Base-by-base conservation (phyloP, 2,888 invertebrate genomes). In the Beris morrisii region DNA sequence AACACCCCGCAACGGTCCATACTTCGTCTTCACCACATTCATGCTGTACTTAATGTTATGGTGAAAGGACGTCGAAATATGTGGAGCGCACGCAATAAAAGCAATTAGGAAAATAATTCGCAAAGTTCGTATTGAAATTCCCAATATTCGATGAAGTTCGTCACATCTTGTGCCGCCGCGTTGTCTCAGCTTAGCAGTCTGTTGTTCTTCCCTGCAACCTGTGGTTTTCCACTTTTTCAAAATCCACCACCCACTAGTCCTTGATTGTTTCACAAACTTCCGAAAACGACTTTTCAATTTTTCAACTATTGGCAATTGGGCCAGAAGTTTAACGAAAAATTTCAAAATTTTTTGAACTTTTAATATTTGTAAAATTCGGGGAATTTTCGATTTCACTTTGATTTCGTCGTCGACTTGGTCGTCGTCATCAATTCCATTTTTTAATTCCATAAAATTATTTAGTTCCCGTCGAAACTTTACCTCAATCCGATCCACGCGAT, bases 1-100 rank as follows among this genome's bases (percentile, higher is more conserved):
- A 79, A 93, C 87, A 65, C 95, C 96, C 55, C 94, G 87, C 75
- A 96, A 82, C 69, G 90, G 88, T 44, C 95, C 96, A 84, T 95
- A 95, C 79, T 93, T 91, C 72, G 95, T 96, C 77, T 88, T 87
- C 72, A 95, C 91, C 70, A 93, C 87, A 73, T 91, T 86, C 70
- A 90, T 89, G 81, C 90, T 90, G 82, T 91, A 91, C 79, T 91
- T 91, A 81, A 77, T 69, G 73, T 78, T 78, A 65, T 76, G 73
- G 69, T 90, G 90, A 74, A 84, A 73, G 82, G 84, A 76, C 84
- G 84, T 71, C 78, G 72, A 53, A 61, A 71, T 66, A 76, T 68
- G 73, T 74, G 70, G 76, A 7, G 59, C 48, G 15, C 58, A 66
- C 31, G 67, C 32, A 12, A 69, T 31, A 74, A 71, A 75, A 75